Evolutionary conservation across 2,888 invertebrate species (phyloP).

Genomic region (Flexamia atlantica): DNA sequence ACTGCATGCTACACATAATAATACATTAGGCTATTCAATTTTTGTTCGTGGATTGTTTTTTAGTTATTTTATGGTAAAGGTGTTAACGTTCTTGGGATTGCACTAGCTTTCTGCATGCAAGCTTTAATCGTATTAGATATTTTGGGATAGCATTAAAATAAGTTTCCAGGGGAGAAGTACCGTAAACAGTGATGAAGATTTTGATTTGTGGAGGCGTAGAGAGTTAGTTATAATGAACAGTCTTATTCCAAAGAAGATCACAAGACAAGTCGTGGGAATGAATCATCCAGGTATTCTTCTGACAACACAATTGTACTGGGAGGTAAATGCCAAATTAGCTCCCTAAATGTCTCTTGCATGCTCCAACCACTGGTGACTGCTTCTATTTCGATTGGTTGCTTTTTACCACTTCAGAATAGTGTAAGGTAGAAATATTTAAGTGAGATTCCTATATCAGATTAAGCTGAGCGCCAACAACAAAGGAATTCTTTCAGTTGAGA

Average conservation of each 20-base stretch:
- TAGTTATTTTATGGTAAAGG: background rate
- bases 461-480: too few species aligned
- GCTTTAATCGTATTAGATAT: slow-evolving; percentile 7
- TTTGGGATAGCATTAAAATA: slow-evolving; percentile 39
- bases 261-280: background rate
- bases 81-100: background rate
- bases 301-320: background rate
- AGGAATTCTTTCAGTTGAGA: too few species aligned
- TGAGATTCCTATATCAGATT: too few species aligned
- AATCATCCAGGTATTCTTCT: background rate
- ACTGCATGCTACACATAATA: background rate
- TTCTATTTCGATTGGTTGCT: background rate
- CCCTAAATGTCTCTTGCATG: slow-evolving; percentile 13
- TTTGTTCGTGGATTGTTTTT: background rate
- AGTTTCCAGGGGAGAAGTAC: slow-evolving; percentile 37
- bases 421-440: background rate
- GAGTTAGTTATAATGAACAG: slow-evolving; percentile 20
- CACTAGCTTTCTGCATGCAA: slow-evolving; percentile 35
- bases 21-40: background rate
- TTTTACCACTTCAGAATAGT: background rate
- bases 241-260: slow-evolving; percentile 12
- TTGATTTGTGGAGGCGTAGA: slow-evolving; percentile 37
- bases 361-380: background rate
- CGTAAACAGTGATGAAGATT: slow-evolving; percentile 19
- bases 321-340: slow-evolving; percentile 4